Percentiles rank a stretch among this genome's conserved stretches.
phyloP scores from a whole-genome alignment of 1,140 invertebrate genomes.

The Penaeus japonicus region DNA sequence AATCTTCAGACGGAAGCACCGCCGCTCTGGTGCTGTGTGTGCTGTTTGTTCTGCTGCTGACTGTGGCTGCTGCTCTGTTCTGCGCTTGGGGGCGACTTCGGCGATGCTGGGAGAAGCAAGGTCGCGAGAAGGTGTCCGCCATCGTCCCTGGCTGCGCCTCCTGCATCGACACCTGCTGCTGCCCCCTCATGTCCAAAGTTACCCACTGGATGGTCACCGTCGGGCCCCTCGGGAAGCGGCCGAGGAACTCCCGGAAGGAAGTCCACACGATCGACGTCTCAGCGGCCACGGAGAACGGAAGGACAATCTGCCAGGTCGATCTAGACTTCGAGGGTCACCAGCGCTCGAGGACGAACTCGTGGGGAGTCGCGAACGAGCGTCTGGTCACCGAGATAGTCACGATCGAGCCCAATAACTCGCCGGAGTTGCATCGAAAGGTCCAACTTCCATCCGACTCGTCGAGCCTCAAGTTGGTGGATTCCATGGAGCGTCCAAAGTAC shows the following conservation, averaged over 20 bases:
- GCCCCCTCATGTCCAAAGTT: conserved; percentile 15
- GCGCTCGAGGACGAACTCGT: neutral
- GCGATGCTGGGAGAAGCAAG: conserved; percentile 13
- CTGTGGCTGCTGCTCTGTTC: neutral
- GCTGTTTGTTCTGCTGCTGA: neutral
- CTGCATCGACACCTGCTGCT: conserved; percentile 40
- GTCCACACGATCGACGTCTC: neutral
- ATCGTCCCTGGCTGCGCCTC: conserved; percentile 16
- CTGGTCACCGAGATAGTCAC: conserved; percentile 44
- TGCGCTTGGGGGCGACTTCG: conserved; percentile 27
- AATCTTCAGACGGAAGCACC: neutral
- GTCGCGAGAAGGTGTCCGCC: neutral
- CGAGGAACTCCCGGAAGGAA: neutral
- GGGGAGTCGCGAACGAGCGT: conserved; percentile 37
- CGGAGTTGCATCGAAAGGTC: neutral
- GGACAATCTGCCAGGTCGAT: conserved; percentile 41
- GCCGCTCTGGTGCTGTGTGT: neutral
- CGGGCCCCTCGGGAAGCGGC: neutral
- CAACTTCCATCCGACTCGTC: neutral
- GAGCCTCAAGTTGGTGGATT: neutral
- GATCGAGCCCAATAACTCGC: neutral
- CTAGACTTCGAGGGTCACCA: conserved; percentile 3
- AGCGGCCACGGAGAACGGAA: neutral
- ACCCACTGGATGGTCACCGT: conserved; percentile 15
- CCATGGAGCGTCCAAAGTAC: conserved; percentile 37